A percentile compares a stretch with the other conserved stretches of the same genome.
These are phyloP conservation scores for Drosophila lutescens DNA, from an alignment of 2,888 invertebrate species.

Conservation along the genomic window DNA sequence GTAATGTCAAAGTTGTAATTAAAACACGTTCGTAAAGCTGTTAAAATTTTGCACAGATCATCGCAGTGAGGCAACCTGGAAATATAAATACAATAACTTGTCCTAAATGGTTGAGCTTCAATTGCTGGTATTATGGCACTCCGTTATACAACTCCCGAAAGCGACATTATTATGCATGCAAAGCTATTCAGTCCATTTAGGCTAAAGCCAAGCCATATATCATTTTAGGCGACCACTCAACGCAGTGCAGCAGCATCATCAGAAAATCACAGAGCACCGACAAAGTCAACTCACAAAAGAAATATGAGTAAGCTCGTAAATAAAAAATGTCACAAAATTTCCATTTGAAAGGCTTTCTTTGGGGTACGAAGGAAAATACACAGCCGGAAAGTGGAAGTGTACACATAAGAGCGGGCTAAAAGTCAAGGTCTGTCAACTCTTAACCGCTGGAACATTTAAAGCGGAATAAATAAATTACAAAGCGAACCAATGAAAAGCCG, in stretches of 20 bases:
- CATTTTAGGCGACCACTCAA: slow-evolving; percentile 30
- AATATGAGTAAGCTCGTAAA: slow-evolving; percentile 63
- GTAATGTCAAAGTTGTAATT: slow-evolving; percentile 78
- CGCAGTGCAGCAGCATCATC: slow-evolving; percentile 35
- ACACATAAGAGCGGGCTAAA: slow-evolving; percentile 29
- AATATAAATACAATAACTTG: slow-evolving; percentile 2
- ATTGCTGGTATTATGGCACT: slow-evolving; percentile 7
- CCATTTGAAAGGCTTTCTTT: slow-evolving; percentile 60
- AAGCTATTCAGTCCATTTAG: slow-evolving; percentile 42
- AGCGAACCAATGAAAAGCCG: slow-evolving; percentile 27
- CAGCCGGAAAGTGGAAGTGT: slow-evolving; percentile 24
- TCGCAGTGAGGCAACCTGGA: slow-evolving; percentile 11
- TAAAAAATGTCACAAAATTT: slow-evolving; percentile 74
- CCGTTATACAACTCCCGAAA: slow-evolving; percentile 32
- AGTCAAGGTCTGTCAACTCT: slow-evolving; percentile 48
- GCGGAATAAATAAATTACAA: slow-evolving; percentile 55
- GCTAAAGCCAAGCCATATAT: slow-evolving; percentile 25
- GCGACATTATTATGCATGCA: slow-evolving; percentile 59
- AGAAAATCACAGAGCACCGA: slow-evolving; percentile 6
- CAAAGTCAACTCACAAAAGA: slow-evolving; percentile 45
- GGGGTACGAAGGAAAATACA: slow-evolving; percentile 4
- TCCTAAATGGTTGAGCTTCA: slow-evolving; percentile 2
- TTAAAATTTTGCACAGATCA: slow-evolving; percentile 14
- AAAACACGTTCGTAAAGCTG: slow-evolving; percentile 46
- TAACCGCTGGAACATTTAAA: slow-evolving; percentile 32